Percentiles rank a stretch among this genome's conserved stretches.
Evolutionary conservation across 2,113 vertebrate genomes (phyloP).

Genomic region (Ophthalmolycus amberensis): DNA sequence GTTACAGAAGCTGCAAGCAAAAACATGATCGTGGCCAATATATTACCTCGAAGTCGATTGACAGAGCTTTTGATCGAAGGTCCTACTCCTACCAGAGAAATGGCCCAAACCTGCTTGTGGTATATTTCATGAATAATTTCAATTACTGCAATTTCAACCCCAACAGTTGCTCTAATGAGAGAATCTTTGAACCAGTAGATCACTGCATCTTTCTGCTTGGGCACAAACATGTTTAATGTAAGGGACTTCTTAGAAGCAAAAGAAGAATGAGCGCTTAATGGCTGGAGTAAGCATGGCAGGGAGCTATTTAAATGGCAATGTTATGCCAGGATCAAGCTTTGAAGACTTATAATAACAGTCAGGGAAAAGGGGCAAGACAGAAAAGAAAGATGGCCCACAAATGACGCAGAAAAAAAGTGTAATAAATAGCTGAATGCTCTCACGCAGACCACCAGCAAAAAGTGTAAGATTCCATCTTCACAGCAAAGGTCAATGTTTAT

Average conservation of each 20-base stretch:
- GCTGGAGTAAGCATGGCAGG: constrained; percentile 59
- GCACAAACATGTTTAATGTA: constrained; percentile 1
- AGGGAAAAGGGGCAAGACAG: constrained; percentile 3
- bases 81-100: constrained; percentile 12
- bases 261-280: constrained; percentile 2
- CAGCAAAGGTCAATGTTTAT: constrained; percentile 65
- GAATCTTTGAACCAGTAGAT: constrained; percentile 20
- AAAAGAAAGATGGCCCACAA: constrained; percentile 31
- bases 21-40: constrained; percentile 18
- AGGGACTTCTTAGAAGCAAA: constrained; percentile 16
- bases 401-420: constrained; percentile 25
- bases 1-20: constrained; percentile 52
- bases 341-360: constrained; percentile 59
- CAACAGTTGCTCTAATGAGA: constrained; percentile 33
- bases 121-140: constrained; percentile 42
- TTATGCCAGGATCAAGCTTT: constrained; percentile 52
- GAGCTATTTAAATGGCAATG: constrained; percentile 69
- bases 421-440: constrained; percentile 32
- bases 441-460: constrained; percentile 40
- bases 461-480: constrained; percentile 37
- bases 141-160: constrained; percentile 41
- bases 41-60: constrained; percentile 17
- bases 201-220: constrained; percentile 32
- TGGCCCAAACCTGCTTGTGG: neutral
- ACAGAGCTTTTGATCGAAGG: constrained; percentile 28